These are phyloP conservation scores for Bovichtus variegatus DNA, from an alignment of 2,797 vertebrate species.

Conservation along the genomic window DNA sequence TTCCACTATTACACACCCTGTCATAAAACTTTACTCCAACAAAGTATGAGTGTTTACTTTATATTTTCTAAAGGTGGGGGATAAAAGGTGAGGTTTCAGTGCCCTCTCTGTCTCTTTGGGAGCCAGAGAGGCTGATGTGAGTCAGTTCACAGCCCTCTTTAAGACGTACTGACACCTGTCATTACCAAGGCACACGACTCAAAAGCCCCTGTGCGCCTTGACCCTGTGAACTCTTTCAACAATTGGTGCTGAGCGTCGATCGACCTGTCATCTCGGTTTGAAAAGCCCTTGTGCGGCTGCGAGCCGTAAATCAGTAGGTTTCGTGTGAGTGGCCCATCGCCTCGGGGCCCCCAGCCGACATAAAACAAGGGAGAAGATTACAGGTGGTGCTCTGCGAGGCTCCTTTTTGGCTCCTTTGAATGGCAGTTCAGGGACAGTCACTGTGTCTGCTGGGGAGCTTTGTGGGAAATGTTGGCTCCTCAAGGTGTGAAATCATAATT, in stretches of 20 bases:
- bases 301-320: constrained; percentile 66
- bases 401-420: constrained; percentile 55
- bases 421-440: constrained; percentile 57
- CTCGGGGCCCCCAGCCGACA: constrained; percentile 37
- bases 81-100: neutral
- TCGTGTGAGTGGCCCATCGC: constrained; percentile 49
- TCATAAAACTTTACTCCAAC: neutral
- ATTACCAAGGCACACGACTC: constrained; percentile 61
- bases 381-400: constrained; percentile 62
- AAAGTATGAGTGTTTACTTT: neutral
- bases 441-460: constrained; percentile 43
- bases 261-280: constrained; percentile 61
- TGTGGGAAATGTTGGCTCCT: constrained; percentile 38
- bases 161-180: constrained; percentile 61
- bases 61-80: neutral
- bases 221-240: constrained; percentile 67
- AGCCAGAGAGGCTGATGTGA: constrained; percentile 23
- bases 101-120: constrained; percentile 1
- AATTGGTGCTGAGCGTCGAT: constrained; percentile 45
- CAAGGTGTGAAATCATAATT: constrained; percentile 48
- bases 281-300: constrained; percentile 26
- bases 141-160: constrained; percentile 12
- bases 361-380: constrained; percentile 73
- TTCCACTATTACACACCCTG: constrained; percentile 3
- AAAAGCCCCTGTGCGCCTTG: constrained; percentile 23